A percentile compares a stretch with the other conserved stretches of the same genome.
phyloP scores from a whole-genome alignment of 2,113 vertebrate genomes.

The Asarcornis scutulata region DNA sequence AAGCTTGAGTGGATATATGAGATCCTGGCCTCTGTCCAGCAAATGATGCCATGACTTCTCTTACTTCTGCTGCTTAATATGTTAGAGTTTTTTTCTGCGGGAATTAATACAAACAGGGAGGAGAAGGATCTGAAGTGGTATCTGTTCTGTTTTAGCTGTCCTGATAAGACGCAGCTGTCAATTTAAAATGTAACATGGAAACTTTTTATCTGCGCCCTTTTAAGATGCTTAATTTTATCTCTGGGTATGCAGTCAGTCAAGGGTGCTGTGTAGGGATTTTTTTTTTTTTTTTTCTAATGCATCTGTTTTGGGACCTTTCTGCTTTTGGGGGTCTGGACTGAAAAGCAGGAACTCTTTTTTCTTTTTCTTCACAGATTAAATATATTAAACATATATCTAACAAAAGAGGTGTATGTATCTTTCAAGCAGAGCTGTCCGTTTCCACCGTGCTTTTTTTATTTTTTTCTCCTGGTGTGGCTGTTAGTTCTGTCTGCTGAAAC shows the following conservation, averaged over 20 bases:
- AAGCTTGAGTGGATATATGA: constrained; percentile 50
- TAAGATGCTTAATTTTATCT: neutral
- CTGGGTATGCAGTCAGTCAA: neutral
- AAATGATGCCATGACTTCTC: constrained; percentile 48
- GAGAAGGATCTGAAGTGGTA: neutral
- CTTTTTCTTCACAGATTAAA: neutral
- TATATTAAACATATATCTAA: neutral
- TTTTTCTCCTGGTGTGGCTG: neutral
- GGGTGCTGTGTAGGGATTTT: neutral
- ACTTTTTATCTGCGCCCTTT: neutral
- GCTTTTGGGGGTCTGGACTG: neutral
- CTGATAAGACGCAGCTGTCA: neutral
- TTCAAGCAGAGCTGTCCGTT: neutral
- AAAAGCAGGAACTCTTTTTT: neutral
- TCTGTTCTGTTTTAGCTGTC: neutral
- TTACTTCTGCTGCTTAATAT: constrained; percentile 45
- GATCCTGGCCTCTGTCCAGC: constrained; percentile 54
- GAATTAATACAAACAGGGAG: neutral
- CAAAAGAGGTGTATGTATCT: neutral
- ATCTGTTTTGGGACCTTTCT: neutral
- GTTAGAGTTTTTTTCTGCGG: neutral
- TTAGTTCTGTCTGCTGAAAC: neutral
- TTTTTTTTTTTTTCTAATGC: neutral
- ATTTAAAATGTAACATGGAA: constrained; percentile 1
- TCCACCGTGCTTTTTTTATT: neutral